Percentiles rank a stretch among this genome's conserved stretches.
phyloP scores from a whole-genome alignment of 1,140 invertebrate species.

The Hesperophylax magnus region DNA sequence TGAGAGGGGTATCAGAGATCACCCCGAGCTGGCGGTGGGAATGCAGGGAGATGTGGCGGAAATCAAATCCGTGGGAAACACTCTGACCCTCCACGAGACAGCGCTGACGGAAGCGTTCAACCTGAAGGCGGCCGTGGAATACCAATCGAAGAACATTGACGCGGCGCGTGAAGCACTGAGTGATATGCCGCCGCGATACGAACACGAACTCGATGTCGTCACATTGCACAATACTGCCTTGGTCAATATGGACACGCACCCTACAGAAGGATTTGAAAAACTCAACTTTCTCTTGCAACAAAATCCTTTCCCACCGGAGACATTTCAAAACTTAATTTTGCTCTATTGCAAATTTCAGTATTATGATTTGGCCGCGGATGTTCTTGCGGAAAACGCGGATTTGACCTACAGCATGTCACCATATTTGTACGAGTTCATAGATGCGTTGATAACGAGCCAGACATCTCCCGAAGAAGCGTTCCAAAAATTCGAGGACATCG shows the following conservation, averaged over 20 bases:
- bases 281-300: constrained; percentile 97
- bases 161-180: constrained; percentile 94
- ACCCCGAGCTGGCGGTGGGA: constrained; percentile 97
- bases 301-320: constrained; percentile 97
- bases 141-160: constrained; percentile 94
- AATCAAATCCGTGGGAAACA: constrained; percentile 97
- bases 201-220: constrained; percentile 98
- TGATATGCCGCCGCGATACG: constrained; percentile 97
- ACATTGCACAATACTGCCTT: constrained; percentile 98
- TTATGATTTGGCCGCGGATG: constrained; percentile 97
- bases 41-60: constrained; percentile 98
- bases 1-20: constrained; percentile 95
- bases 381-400: constrained; percentile 97
- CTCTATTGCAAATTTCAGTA: constrained; percentile 98
- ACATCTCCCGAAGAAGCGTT: constrained; percentile 98
- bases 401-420: constrained; percentile 96
- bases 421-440: constrained; percentile 90
- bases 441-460: constrained; percentile 97
- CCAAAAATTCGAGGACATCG: constrained; percentile 96
- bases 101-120: constrained; percentile 99
- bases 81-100: constrained; percentile 94
- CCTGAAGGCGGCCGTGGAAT: constrained; percentile 98
- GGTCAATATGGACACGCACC: constrained; percentile 90
- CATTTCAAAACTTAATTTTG: constrained; percentile 95
- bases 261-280: constrained; percentile 96